Percentiles rank a stretch among this genome's conserved stretches.
Conservation (phyloP, 2,113 vertebrate species). For the Hirundichthys speculiger region DNA sequence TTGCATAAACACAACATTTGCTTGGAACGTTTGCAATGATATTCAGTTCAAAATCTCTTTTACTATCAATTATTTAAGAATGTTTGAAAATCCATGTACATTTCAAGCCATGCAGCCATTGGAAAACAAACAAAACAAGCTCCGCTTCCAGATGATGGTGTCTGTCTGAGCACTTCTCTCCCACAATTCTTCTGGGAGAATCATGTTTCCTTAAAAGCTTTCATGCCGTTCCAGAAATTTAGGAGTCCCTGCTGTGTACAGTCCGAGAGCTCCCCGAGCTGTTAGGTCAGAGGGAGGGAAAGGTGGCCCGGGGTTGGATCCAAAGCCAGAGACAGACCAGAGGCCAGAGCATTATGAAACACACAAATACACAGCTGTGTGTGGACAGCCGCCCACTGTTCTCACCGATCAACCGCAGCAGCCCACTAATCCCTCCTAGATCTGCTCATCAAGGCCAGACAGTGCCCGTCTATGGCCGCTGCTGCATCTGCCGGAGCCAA, state of each 20-base stretch:
- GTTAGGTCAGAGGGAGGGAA: constrained; percentile 64
- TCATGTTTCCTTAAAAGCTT: constrained; percentile 67
- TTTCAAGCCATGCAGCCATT: constrained; percentile 4
- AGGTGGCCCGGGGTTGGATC: constrained; percentile 54
- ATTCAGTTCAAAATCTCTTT: neutral
- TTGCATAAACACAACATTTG: neutral
- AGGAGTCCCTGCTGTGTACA: constrained; percentile 51
- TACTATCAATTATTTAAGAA: constrained; percentile 2
- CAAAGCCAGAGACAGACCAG: constrained; percentile 59
- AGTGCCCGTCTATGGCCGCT: constrained; percentile 51
- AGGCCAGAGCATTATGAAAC: constrained; percentile 75
- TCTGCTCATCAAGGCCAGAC: constrained; percentile 66
- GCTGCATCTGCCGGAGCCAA: constrained; percentile 70
- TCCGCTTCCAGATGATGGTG: constrained; percentile 20
- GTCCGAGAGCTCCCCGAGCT: constrained; percentile 51
- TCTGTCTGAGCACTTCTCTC: constrained; percentile 45
- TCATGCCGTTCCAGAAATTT: constrained; percentile 61
- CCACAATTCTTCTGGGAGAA: constrained; percentile 43
- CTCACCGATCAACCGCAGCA: constrained; percentile 66
- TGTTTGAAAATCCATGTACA: constrained; percentile 18
- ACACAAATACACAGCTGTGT: constrained; percentile 78
- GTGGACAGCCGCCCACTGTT: constrained; percentile 74
- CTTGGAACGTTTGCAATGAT: neutral
- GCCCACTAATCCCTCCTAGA: constrained; percentile 76
- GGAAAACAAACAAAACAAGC: neutral